phyloP scores from a whole-genome alignment of 1,140 invertebrate genomes.

The Aphis gossypii region DNA sequence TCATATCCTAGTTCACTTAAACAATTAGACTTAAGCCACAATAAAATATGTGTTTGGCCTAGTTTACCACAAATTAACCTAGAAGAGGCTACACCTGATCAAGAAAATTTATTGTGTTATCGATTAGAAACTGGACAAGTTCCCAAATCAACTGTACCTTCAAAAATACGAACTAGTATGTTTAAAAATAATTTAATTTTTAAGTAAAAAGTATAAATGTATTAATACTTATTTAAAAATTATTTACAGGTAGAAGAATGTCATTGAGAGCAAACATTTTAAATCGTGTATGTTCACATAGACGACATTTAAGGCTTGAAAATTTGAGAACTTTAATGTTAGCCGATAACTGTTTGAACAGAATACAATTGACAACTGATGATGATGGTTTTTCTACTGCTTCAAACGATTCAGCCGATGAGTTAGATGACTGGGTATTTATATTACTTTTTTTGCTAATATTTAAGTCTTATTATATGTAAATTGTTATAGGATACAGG shows the following conservation, averaged over 20 bases:
- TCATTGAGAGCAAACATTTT: slow-evolving; percentile 77
- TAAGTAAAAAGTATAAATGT: not conserved
- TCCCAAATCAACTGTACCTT: slow-evolving; percentile 51
- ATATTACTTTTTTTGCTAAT: slow-evolving; percentile 59
- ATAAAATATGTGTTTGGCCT: slow-evolving; percentile 88
- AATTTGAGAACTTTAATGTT: slow-evolving; percentile 82
- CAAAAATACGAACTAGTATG: slow-evolving; percentile 48
- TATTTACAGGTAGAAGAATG: slow-evolving; percentile 61
- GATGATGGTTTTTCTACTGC: slow-evolving; percentile 69
- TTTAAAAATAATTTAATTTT: not conserved
- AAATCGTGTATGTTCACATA: slow-evolving; percentile 81
- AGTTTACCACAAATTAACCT: slow-evolving; percentile 74
- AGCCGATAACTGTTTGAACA: slow-evolving; percentile 82
- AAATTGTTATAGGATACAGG: slow-evolving; percentile 30
- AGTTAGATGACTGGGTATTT: slow-evolving; percentile 62
- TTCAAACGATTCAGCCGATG: slow-evolving; percentile 61
- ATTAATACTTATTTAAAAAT: not conserved
- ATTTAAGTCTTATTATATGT: not conserved
- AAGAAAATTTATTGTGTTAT: slow-evolving; percentile 58
- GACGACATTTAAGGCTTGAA: slow-evolving; percentile 81
- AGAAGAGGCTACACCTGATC: slow-evolving; percentile 43
- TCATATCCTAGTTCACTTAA: slow-evolving; percentile 87
- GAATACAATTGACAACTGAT: slow-evolving; percentile 80
- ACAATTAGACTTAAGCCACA: slow-evolving; percentile 92
- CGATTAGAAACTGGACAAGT: slow-evolving; percentile 57